These are phyloP conservation scores for Poecilia picta DNA, from an alignment of 2,797 vertebrate species.

Conservation along the genomic window DNA sequence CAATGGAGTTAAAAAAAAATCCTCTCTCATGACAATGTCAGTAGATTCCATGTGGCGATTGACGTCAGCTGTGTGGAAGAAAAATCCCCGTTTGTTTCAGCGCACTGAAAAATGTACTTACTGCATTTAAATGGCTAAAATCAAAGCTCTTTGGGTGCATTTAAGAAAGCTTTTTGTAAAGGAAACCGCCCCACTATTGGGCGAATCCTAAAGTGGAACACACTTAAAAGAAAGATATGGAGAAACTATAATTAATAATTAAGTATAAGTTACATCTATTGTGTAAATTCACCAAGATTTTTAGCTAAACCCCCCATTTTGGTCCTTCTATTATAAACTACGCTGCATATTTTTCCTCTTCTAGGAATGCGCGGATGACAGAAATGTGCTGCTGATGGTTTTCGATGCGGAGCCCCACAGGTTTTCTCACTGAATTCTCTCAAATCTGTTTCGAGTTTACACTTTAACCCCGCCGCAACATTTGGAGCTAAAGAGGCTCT, in stretches of 20 bases:
- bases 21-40: slow-evolving; percentile 35
- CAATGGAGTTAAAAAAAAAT: slow-evolving; percentile 28
- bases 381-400: slow-evolving; percentile 9
- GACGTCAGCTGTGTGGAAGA: slow-evolving; percentile 18
- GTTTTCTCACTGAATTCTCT: background rate
- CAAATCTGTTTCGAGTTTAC: background rate
- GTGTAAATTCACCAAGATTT: background rate
- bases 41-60: slow-evolving; percentile 40
- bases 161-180: slow-evolving; percentile 18
- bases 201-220: slow-evolving; percentile 24
- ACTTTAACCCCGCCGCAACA: background rate
- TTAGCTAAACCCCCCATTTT: background rate
- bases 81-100: slow-evolving; percentile 9
- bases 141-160: slow-evolving; percentile 55
- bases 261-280: background rate
- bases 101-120: slow-evolving; percentile 25
- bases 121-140: slow-evolving; percentile 19
- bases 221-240: slow-evolving; percentile 19
- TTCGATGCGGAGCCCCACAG: slow-evolving; percentile 22
- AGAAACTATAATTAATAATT: slow-evolving; percentile 5
- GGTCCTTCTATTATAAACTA: slow-evolving; percentile 14
- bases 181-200: slow-evolving; percentile 24
- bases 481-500: background rate
- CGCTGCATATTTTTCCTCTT: slow-evolving; percentile 37
- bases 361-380: slow-evolving; percentile 31